These are phyloP conservation scores for Heliconius hermathena DNA, from an alignment of 1,140 invertebrate species.

Conservation along the genomic window DNA sequence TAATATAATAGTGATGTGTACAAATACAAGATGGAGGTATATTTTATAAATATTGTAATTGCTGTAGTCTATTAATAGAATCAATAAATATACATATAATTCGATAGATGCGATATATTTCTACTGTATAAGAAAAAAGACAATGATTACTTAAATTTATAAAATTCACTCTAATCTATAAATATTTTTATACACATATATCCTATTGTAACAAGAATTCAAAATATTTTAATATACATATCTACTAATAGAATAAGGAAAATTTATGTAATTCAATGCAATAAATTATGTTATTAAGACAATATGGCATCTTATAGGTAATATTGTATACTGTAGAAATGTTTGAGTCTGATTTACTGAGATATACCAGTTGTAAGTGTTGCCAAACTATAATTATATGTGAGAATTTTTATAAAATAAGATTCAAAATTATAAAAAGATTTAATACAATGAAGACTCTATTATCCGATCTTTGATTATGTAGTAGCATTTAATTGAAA, in stretches of 20 bases:
- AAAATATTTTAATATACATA: not conserved
- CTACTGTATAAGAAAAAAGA: not conserved
- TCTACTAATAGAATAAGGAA: not conserved
- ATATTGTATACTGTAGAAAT: not conserved
- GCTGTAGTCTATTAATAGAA: too few relatives aligned
- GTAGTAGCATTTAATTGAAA: too few relatives aligned
- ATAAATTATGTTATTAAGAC: not conserved
- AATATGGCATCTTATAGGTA: not conserved
- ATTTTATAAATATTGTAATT: too few relatives aligned
- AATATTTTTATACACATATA: conserved; percentile 13
- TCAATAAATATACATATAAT: too few relatives aligned
- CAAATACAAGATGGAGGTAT: too few relatives aligned
- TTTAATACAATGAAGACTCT: too few relatives aligned
- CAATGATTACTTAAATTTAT: not conserved
- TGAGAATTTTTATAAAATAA: not conserved
- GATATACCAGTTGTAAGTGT: not conserved
- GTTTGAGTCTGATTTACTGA: not conserved
- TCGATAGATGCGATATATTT: too few relatives aligned
- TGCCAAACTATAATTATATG: not conserved
- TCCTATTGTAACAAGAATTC: not conserved
- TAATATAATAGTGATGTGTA: too few relatives aligned
- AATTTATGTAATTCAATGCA: not conserved
- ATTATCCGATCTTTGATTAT: too few relatives aligned
- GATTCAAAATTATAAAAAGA: too few relatives aligned
- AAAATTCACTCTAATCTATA: not conserved